Conservation (phyloP, 2,797 vertebrate genomes). For the Macrochelys suwanniensis region DNA sequence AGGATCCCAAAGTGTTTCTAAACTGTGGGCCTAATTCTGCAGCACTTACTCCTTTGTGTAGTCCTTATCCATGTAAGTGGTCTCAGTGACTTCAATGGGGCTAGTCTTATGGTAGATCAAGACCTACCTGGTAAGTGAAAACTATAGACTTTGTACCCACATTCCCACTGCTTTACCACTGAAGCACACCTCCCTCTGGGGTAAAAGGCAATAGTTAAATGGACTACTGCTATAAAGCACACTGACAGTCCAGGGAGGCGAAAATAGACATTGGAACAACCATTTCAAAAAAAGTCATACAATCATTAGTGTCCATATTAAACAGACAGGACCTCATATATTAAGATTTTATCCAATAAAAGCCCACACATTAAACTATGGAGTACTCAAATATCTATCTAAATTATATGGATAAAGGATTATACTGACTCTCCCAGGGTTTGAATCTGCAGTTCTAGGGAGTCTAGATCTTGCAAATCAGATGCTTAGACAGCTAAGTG, state of each 20-base stretch:
- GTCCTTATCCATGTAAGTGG: neutral
- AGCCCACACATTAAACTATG: neutral
- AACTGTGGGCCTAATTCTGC: neutral
- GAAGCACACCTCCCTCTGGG: neutral
- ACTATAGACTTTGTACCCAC: neutral
- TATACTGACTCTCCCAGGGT: neutral
- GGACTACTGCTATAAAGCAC: neutral
- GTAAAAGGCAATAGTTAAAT: neutral
- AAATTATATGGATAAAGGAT: neutral
- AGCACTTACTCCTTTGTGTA: neutral
- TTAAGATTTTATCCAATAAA: neutral
- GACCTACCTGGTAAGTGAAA: neutral
- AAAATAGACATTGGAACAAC: neutral
- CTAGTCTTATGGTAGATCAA: neutral
- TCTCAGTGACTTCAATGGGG: neutral
- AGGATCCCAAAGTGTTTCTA: neutral
- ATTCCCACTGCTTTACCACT: neutral
- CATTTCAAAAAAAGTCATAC: neutral
- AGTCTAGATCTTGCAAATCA: neutral
- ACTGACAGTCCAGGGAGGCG: no score
- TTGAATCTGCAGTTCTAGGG: neutral
- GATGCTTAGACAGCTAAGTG: neutral
- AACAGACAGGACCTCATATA: no score
- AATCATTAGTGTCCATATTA: neutral
- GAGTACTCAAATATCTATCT: neutral